Evolutionary conservation across 2,797 vertebrate genomes (phyloP).

Genomic region (Macropus fuliginosus): DNA sequence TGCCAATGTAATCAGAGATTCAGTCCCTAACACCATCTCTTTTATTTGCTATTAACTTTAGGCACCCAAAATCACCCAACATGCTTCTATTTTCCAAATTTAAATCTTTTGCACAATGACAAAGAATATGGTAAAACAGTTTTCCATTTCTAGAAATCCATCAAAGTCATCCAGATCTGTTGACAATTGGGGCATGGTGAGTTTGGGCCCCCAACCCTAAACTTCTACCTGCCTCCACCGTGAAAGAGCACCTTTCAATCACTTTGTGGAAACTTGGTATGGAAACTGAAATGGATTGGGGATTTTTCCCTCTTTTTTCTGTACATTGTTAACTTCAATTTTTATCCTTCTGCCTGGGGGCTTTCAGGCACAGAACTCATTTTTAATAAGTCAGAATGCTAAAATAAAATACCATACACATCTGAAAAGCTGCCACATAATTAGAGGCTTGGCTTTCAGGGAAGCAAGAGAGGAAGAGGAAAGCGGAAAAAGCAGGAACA

Average conservation of each 20-base stretch:
- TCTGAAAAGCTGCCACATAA: constrained; percentile 21
- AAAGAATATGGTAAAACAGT: not conserved
- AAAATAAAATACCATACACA: constrained; percentile 37
- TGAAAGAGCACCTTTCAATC: not conserved
- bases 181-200: constrained; percentile 27
- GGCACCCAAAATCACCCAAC: not conserved
- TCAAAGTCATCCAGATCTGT: not conserved
- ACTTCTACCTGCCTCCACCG: not conserved
- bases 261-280: not conserved
- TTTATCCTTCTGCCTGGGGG: constrained; percentile 5
- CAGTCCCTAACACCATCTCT: not conserved
- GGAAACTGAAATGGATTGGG: constrained; percentile 4
- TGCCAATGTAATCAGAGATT: not conserved
- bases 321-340: not conserved
- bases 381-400: constrained; percentile 39
- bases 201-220: not conserved
- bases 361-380: constrained; percentile 9
- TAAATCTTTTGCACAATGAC: not conserved
- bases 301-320: not conserved
- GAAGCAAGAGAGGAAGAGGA: not conserved
- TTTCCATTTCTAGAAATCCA: constrained; percentile 29
- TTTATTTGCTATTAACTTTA: not conserved
- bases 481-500: constrained; percentile 35
- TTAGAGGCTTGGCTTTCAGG: constrained; percentile 25
- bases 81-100: not conserved